Evolutionary conservation across 1,140 invertebrate genomes (phyloP).

Genomic region (Gryon sp.): DNA sequence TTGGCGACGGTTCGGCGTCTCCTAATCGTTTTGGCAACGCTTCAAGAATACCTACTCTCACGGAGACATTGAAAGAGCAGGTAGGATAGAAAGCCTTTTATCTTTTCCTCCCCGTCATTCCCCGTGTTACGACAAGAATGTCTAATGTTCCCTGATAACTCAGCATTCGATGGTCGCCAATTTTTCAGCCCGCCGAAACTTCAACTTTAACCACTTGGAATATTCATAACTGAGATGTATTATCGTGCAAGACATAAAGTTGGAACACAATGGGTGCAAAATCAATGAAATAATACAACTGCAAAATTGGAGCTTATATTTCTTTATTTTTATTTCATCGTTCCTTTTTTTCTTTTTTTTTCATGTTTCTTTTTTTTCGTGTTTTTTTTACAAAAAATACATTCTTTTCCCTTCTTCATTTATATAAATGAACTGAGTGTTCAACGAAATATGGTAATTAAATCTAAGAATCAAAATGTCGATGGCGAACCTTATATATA

Average conservation of each 20-base stretch:
- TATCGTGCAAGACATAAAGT: background rate
- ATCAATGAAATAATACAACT: slow-evolving; percentile 39
- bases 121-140: slow-evolving; percentile 63
- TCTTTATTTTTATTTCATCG: slow-evolving; percentile 56
- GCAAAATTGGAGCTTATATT: slow-evolving; percentile 50
- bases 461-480: slow-evolving; percentile 38
- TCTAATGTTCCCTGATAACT: slow-evolving; percentile 64
- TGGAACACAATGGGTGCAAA: slow-evolving; percentile 4
- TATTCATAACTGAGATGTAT: slow-evolving; percentile 51
- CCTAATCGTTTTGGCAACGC: slow-evolving; percentile 72
- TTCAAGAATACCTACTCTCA: slow-evolving; percentile 69
- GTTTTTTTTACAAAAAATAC: slow-evolving; percentile 65
- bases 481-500: slow-evolving; percentile 44
- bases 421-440: slow-evolving; percentile 54
- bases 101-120: slow-evolving; percentile 47
- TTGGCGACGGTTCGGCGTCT: slow-evolving; percentile 48
- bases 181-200: slow-evolving; percentile 48
- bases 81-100: slow-evolving; percentile 47
- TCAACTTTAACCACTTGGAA: slow-evolving; percentile 31
- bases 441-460: slow-evolving; percentile 45
- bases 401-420: slow-evolving; percentile 59
- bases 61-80: slow-evolving; percentile 49
- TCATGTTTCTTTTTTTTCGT: slow-evolving; percentile 48
- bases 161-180: slow-evolving; percentile 57
- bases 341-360: slow-evolving; percentile 48